Conservation (phyloP, 1,140 invertebrate species). For the Antheraea mylitta region DNA sequence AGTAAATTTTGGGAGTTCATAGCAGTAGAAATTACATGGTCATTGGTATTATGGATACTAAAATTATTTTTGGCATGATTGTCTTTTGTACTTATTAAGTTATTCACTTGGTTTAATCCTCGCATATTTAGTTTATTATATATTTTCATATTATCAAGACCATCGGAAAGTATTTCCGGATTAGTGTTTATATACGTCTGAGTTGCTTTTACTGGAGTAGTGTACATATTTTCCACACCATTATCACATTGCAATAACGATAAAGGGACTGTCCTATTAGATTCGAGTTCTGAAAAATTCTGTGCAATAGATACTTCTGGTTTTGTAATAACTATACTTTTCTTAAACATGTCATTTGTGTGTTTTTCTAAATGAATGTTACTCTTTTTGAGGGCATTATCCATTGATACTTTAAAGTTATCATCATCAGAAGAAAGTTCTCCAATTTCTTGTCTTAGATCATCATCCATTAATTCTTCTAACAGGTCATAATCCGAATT, state of each 20-base stretch:
- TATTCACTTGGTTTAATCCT: background rate
- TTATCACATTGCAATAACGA: background rate
- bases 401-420: constrained; percentile 9
- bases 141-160: background rate
- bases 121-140: background rate
- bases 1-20: constrained; percentile 13
- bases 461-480: constrained; percentile 69
- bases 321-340: background rate
- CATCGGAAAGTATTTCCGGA: background rate
- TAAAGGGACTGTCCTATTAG: background rate
- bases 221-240: background rate
- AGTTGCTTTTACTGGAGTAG: background rate
- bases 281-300: background rate
- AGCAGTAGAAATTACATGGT: background rate
- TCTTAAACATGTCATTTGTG: background rate
- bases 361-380: background rate
- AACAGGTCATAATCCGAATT: constrained; percentile 65
- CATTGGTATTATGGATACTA: background rate
- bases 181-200: background rate
- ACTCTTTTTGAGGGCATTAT: background rate
- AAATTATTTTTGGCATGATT: background rate
- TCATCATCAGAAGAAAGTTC: constrained; percentile 66
- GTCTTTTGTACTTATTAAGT: background rate
- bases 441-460: constrained; percentile 65
- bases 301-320: background rate